Conservation (phyloP, 2,113 vertebrate genomes). For the Galeopterus variegatus region DNA sequence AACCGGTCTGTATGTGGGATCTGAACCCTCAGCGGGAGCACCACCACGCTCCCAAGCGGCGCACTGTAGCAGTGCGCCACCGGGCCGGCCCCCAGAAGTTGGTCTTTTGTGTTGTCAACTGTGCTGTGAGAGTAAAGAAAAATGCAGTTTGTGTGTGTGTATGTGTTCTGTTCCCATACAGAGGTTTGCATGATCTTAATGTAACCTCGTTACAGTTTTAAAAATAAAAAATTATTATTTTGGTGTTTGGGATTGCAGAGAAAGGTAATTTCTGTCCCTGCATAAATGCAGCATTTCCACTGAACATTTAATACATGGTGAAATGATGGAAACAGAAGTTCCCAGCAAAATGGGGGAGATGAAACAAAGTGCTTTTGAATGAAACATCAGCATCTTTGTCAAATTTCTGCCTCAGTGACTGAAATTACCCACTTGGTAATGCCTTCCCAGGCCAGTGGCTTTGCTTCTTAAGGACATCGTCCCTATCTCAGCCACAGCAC, state of each 20-base stretch:
- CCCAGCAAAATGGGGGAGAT: not conserved
- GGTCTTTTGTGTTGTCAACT: too few species aligned
- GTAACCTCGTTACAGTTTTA: not conserved
- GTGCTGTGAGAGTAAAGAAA: too few species aligned
- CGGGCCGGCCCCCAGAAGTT: too few species aligned
- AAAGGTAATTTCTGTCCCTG: not conserved
- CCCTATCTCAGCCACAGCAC: not conserved
- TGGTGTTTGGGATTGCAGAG: not conserved
- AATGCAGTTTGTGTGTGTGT: too few species aligned
- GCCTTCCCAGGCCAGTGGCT: not conserved
- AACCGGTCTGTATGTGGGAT: too few species aligned
- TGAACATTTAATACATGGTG: not conserved
- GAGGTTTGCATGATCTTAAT: not conserved
- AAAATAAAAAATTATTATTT: not conserved
- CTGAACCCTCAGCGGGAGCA: too few species aligned
- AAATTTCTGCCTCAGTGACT: not conserved
- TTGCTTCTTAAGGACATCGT: not conserved
- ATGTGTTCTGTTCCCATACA: too few species aligned
- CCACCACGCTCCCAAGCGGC: too few species aligned
- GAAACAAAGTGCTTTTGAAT: not conserved
- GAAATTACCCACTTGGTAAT: not conserved
- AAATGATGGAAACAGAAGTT: not conserved
- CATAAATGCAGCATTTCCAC: not conserved
- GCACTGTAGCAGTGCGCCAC: too few species aligned
- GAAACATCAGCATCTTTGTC: not conserved